phyloP scores from a whole-genome alignment of 2,888 invertebrate species.

The Aspidiotus rigidus region DNA sequence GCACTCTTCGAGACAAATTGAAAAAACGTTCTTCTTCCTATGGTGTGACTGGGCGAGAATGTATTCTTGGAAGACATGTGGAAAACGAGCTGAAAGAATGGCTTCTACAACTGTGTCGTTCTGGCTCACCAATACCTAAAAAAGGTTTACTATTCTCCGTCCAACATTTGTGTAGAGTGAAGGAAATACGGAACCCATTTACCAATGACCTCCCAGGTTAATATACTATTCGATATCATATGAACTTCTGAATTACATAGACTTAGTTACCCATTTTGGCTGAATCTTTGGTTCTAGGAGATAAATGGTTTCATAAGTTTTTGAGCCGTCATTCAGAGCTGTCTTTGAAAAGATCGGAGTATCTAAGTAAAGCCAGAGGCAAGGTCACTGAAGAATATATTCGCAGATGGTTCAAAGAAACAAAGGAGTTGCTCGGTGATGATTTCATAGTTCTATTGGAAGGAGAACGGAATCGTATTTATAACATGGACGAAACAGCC shows the following conservation, averaged over 20 bases:
- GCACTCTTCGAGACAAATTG: not conserved
- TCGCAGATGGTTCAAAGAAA: constrained; percentile 1
- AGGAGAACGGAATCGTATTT: not conserved
- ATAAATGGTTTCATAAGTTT: not conserved
- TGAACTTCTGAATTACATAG: not conserved
- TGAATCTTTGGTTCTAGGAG: not conserved
- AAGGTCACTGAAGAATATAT: constrained; percentile 1
- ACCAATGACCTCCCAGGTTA: not conserved
- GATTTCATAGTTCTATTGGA: not conserved
- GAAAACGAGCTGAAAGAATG: not conserved
- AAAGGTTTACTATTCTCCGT: constrained; percentile 6
- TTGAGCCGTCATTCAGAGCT: not conserved
- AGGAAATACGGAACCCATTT: not conserved
- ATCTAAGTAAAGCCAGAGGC: constrained; percentile 8
- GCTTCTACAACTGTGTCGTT: constrained; percentile 3
- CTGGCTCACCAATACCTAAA: not conserved
- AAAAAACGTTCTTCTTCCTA: not conserved
- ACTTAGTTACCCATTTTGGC: not conserved
- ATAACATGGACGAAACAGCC: not conserved
- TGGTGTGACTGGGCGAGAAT: not conserved
- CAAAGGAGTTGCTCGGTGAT: not conserved
- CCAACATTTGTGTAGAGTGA: constrained; percentile 6
- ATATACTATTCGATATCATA: not conserved
- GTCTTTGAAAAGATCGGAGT: too few species aligned
- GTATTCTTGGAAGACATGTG: not conserved